Base-by-base conservation (phyloP, 2,888 invertebrate genomes). In the Lacanobia wlatinum region DNA sequence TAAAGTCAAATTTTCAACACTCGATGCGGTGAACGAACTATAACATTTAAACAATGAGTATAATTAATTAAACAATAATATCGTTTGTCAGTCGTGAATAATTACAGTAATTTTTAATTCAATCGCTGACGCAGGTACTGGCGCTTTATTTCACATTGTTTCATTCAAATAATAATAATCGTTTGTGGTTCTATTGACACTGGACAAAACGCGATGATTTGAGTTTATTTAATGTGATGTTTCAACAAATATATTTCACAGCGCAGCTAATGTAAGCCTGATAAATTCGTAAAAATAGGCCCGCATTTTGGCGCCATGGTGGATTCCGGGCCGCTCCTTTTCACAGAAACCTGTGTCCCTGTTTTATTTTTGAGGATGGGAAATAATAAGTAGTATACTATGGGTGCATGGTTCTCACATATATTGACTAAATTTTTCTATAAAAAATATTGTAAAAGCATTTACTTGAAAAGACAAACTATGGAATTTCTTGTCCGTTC, bases 11-110 rank as follows among this genome's bases (percentile, higher is more conserved):
- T 50, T 50, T 55, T 46, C 21, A 14, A 14, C n/a, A 62, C 9
- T 28, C 28, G 21, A 38, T 6, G n/a, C 38, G 70, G 70, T 75
- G 46, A 75, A 75, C 10, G 76, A 75, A 70, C 76, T 70, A 14
- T n/a, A 23, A 10, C 28, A 58, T 75, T 58, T 40, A 23, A 70
- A 76, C 70, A 76, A 77, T 59, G 70, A 53, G 28, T 46, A 53
- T 59, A 14, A 76, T 70, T 62, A 70, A 62, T 70, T 62, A 70
- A 2, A 9, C 56, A 69, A n/a, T 21, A 52, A 46, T 46, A 68
- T n/a, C 2, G 40, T 23, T 75, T 43, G 12, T 50, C 12, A 23
- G 16, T 14, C 50, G 28, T 75, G 43, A 68, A 67, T 74, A 55
- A 55, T 60, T 28, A 74, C 23, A 23, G 43, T 48, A 40, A 43